phyloP scores from a whole-genome alignment of 2,888 invertebrate species.

The Megalurothrips usitatus region DNA sequence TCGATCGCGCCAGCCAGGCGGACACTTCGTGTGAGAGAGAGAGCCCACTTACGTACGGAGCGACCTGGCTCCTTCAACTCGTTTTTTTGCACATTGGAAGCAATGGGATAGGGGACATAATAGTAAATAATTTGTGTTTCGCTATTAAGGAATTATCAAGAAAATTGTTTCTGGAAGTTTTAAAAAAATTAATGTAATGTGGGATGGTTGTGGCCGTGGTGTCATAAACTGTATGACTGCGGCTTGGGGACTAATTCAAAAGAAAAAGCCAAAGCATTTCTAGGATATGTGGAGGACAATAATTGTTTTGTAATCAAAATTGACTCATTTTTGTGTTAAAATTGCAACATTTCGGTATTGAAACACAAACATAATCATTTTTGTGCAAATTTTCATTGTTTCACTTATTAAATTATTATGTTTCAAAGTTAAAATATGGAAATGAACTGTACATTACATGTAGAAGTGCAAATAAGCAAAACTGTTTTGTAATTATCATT shows the following conservation, averaged over 20 bases:
- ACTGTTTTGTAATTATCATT: constrained; percentile 23
- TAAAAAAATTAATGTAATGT: background rate
- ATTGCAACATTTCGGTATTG: background rate
- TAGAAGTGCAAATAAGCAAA: constrained; percentile 20
- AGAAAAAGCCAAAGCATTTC: constrained; percentile 11
- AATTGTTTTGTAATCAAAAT: constrained; percentile 5
- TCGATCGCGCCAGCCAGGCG: constrained; percentile 34
- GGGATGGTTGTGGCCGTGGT: background rate
- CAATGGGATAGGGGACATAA: background rate
- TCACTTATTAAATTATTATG: constrained; percentile 17
- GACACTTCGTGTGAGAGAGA: constrained; percentile 31
- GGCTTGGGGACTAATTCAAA: constrained; percentile 10
- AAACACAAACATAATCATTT: background rate
- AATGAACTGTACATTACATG: constrained; percentile 20
- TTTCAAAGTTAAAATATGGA: background rate
- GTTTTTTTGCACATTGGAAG: constrained; percentile 19
- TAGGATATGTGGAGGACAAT: constrained; percentile 24
- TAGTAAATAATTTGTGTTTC: constrained; percentile 12
- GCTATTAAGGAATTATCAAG: background rate
- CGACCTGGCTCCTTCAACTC: constrained; percentile 16
- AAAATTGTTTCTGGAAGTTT: background rate
- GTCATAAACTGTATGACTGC: background rate
- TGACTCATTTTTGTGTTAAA: background rate
- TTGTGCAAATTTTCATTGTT: background rate
- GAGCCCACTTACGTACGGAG: constrained; percentile 6